These are phyloP conservation scores for Macroglossus sobrinus DNA, from an alignment of 2,113 vertebrate species.

Conservation along the genomic window DNA sequence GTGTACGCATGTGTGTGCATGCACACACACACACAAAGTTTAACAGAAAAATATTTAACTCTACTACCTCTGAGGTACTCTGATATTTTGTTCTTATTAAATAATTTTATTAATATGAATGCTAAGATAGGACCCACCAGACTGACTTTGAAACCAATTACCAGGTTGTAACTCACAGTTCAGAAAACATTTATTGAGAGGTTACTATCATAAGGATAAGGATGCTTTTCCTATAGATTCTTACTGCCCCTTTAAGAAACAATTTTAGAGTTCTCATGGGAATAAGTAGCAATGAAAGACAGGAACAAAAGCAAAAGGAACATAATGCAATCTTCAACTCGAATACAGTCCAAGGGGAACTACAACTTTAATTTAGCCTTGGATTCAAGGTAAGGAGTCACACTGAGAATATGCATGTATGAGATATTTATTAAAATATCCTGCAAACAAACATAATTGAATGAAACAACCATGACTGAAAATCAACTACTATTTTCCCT, in stretches of 20 bases:
- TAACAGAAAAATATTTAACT: background rate
- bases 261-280: background rate
- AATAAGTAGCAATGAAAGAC: background rate
- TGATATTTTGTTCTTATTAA: background rate
- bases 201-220: background rate
- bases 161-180: background rate
- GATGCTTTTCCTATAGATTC: background rate
- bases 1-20: fast-evolving
- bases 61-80: background rate
- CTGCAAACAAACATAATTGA: background rate
- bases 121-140: background rate
- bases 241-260: background rate
- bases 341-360: background rate
- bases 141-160: background rate
- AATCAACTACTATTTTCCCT: background rate
- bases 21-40: background rate
- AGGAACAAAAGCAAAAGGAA: background rate
- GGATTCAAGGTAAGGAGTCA: background rate
- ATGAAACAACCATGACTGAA: background rate
- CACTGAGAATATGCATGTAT: background rate
- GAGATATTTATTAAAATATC: background rate
- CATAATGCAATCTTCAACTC: background rate
- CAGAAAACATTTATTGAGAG: background rate
- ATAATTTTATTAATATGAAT: background rate
- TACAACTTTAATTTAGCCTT: background rate